These are phyloP conservation scores for Agrypnus murinus DNA, from an alignment of 2,888 invertebrate genomes.

Conservation along the genomic window DNA sequence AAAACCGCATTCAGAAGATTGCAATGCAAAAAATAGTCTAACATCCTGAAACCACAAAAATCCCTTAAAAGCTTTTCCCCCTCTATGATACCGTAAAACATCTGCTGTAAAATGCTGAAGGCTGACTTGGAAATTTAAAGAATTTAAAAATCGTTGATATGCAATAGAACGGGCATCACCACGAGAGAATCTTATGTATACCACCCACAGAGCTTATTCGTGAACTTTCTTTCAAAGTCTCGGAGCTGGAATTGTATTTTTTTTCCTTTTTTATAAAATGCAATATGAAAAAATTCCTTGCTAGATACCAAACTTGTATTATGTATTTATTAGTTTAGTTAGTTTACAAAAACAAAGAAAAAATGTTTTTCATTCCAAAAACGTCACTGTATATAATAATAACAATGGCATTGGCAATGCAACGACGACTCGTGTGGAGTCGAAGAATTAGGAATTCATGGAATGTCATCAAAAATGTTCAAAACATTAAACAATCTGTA, in stretches of 20 bases:
- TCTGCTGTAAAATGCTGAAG: conserved; percentile 13
- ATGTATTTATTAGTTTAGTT: no score
- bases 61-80: neutral
- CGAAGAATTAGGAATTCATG: conserved; percentile 34
- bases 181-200: conserved; percentile 25
- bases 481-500: conserved; percentile 47
- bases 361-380: conserved; percentile 1
- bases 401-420: conserved; percentile 42
- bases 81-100: neutral
- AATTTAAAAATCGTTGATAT: conserved; percentile 30
- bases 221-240: neutral
- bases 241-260: neutral
- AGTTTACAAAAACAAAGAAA: neutral
- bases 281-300: neutral
- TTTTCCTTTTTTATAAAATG: neutral
- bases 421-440: conserved; percentile 2
- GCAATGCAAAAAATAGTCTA: neutral
- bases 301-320: neutral
- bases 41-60: no score
- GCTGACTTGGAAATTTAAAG: conserved; percentile 29
- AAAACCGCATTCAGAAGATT: neutral
- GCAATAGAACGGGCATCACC: conserved; percentile 24
- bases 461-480: conserved; percentile 47
- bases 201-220: conserved; percentile 36
- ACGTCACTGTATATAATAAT: conserved; percentile 21